A percentile compares a stretch with the other conserved stretches of the same genome.
These are phyloP conservation scores for Gasterosteus aculeatus DNA, from an alignment of 2,113 vertebrate species.

Conservation along the genomic window DNA sequence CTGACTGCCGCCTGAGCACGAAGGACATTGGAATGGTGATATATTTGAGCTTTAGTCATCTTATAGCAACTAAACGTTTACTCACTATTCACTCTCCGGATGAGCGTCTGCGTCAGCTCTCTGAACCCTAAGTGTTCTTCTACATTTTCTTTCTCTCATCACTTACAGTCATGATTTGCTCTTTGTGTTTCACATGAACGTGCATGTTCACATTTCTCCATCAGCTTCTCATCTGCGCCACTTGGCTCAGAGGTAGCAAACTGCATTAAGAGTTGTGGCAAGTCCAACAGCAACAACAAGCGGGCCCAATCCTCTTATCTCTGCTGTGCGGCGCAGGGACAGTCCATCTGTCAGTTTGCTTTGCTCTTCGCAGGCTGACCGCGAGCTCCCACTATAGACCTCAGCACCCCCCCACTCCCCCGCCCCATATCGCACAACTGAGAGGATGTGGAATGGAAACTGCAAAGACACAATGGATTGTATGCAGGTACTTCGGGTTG, in stretches of 20 bases:
- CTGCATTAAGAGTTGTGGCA: slow-evolving; percentile 59
- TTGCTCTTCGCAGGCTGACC: slow-evolving; percentile 32
- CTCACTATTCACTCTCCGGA: no score
- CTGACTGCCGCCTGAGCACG: slow-evolving; percentile 65
- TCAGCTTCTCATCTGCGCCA: slow-evolving; percentile 8
- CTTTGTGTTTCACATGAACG: slow-evolving; percentile 16
- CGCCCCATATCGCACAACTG: slow-evolving; percentile 15
- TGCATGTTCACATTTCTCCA: slow-evolving; percentile 10
- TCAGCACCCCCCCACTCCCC: neutral
- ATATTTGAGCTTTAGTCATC: neutral
- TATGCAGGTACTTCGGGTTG: neutral
- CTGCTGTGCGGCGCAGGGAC: slow-evolving; percentile 62
- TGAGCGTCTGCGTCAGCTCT: neutral
- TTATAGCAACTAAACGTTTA: neutral
- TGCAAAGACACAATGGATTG: slow-evolving; percentile 10
- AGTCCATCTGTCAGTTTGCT: slow-evolving; percentile 80
- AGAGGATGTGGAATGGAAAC: slow-evolving; percentile 22
- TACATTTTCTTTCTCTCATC: neutral
- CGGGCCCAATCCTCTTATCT: slow-evolving; percentile 80
- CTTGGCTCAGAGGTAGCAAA: slow-evolving; percentile 43
- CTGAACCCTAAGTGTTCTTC: neutral
- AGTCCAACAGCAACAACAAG: slow-evolving; percentile 59
- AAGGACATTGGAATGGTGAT: neutral
- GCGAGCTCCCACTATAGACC: slow-evolving; percentile 26
- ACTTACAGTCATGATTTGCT: neutral